phyloP scores from a whole-genome alignment of 2,797 vertebrate species.

The Cottoperca gobio region DNA sequence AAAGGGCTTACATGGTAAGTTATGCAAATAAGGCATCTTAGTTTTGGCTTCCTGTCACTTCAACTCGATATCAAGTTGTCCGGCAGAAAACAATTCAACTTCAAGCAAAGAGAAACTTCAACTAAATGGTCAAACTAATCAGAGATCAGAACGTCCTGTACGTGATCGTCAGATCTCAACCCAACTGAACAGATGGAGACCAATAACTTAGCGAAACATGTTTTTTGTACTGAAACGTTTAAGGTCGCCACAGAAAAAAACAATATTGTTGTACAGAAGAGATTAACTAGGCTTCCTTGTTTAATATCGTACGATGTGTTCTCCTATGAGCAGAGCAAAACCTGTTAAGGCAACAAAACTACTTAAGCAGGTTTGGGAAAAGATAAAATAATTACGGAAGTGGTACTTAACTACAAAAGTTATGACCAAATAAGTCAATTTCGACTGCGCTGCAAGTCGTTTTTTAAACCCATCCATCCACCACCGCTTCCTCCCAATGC shows the following conservation, averaged over 20 bases:
- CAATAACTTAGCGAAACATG: neutral
- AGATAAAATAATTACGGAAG: too few relatives aligned
- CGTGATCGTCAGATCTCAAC: neutral
- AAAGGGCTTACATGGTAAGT: neutral
- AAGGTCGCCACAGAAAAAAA: neutral
- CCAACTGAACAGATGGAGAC: neutral
- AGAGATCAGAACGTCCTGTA: neutral
- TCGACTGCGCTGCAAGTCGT: too few relatives aligned
- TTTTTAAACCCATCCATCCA: too few relatives aligned
- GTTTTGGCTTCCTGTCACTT: neutral
- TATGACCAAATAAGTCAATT: too few relatives aligned
- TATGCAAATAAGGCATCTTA: neutral
- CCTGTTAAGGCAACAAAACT: too few relatives aligned
- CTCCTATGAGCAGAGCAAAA: too few relatives aligned
- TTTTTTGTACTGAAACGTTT: neutral
- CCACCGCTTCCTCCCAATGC: too few relatives aligned
- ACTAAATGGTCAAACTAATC: neutral
- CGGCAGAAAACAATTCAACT: neutral
- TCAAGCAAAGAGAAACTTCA: neutral
- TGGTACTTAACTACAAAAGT: too few relatives aligned
- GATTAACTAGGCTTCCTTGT: neutral
- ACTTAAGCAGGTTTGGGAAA: too few relatives aligned
- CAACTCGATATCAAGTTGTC: neutral
- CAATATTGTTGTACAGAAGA: neutral
- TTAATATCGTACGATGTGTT: neutral